Base-by-base conservation (phyloP, 2,888 invertebrate genomes). In the Cheilosia pagana region DNA sequence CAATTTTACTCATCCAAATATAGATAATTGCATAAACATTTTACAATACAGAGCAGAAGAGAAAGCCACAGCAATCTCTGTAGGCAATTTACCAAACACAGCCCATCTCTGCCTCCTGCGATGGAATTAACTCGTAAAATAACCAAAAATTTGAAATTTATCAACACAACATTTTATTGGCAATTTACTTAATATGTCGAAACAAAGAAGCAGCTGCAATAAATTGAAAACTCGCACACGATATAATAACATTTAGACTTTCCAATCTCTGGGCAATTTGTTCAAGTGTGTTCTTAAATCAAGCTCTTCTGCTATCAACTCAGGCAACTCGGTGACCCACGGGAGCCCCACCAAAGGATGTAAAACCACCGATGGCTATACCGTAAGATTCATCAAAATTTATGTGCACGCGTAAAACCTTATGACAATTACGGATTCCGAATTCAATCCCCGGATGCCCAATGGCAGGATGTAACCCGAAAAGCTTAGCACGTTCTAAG, bases 371-470 rank as follows among this genome's bases (percentile, higher is more conserved):
- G 10, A 45, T 45, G 53, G 19, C 25, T 63, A 70, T 63, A 70
- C 63, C 59, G 35, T 19, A 57, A 52, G 45, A 65, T 77, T 55
- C 60, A 77, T 72, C 39, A 48, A 59, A 72, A 55, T 77, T 72
- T 53, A 82, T 77, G 71, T 19, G 81, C 71, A 59, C n/a, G 48
- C 50, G 53, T 76, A 67, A 71, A 71, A 59, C 71, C 65, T 72
- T 65, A 60, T 55, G 77, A 62, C 77, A 82, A 82, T 77, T 82
- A 82, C 55, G 71, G 48, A 53, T 45, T 71, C 53, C 4, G 53
- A 71, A 77, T 71, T 81, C 65, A 81, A 81, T 81, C 63, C 81
- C 68, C 52, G 50, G 43, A 71, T 62, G 77, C 59, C 77, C 81
- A 60, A 62, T 65, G 65, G 77, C 59, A 53, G 65, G 52, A 50